These are phyloP conservation scores for Ctenochaetus hawaiiensis DNA, from an alignment of 2,797 vertebrate species.

Conservation along the genomic window DNA sequence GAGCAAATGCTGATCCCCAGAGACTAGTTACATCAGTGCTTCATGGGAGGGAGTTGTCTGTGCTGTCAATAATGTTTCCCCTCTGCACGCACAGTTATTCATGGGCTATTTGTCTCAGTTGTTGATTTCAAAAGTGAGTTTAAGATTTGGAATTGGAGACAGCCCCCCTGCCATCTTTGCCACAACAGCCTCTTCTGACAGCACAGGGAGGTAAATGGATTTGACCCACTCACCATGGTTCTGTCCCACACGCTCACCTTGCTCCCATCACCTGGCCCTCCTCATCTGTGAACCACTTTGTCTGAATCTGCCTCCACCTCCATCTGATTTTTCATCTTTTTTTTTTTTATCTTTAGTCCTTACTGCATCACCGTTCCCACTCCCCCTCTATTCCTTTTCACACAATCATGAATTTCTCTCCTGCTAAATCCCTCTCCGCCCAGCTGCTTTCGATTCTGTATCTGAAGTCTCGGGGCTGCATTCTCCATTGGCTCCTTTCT, in stretches of 20 bases:
- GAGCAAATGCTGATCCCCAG: conserved; percentile 1
- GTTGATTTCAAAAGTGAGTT: conserved; percentile 27
- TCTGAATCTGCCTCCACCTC: conserved; percentile 36
- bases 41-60: not conserved
- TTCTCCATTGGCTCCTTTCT: conserved; percentile 36
- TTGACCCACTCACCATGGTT: conserved; percentile 54
- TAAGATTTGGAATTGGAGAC: conserved; percentile 32
- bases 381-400: conserved; percentile 25
- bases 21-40: not conserved
- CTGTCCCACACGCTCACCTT: conserved; percentile 32
- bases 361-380: not conserved
- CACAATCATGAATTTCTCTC: conserved; percentile 42
- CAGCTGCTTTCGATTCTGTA: conserved; percentile 26
- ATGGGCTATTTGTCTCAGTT: conserved; percentile 29
- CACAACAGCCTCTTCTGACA: conserved; percentile 27
- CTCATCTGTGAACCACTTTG: conserved; percentile 9
- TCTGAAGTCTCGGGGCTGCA: conserved; percentile 33
- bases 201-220: conserved; percentile 45
- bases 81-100: conserved; percentile 5
- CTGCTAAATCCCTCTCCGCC: conserved; percentile 43
- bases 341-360: conserved; percentile 18
- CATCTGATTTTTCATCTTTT: conserved; percentile 48
- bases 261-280: conserved; percentile 12
- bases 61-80: conserved; percentile 7
- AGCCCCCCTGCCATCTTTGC: conserved; percentile 6